Evolutionary conservation across 2,797 vertebrate species (phyloP).

Genomic region (Zalophus californianus): DNA sequence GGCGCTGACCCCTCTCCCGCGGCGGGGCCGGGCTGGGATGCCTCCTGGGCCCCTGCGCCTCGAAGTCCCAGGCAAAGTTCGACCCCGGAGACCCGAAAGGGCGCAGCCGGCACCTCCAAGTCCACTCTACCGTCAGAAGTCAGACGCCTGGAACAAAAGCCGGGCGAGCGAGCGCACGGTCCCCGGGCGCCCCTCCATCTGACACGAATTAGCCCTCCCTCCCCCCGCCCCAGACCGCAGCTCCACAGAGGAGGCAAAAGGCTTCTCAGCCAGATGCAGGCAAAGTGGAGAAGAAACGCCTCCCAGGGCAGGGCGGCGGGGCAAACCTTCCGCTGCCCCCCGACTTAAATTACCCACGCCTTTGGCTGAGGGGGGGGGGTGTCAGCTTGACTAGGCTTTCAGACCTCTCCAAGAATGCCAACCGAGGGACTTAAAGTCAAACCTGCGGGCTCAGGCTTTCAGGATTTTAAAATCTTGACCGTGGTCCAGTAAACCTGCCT

Average conservation of each 20-base stretch:
- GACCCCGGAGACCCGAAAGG: constrained; percentile 18
- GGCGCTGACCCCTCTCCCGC: not conserved
- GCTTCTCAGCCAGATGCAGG: constrained; percentile 49
- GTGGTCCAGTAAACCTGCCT: not conserved
- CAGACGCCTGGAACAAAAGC: constrained; percentile 54
- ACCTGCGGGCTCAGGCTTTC: not conserved
- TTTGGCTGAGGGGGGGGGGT: not conserved
- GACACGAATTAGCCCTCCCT: constrained; percentile 61
- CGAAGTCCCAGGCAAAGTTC: not conserved
- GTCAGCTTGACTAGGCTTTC: constrained; percentile 10
- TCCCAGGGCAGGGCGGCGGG: constrained; percentile 14
- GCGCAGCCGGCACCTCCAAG: not conserved
- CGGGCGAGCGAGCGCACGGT: constrained; percentile 33
- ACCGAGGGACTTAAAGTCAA: rapidly evolving
- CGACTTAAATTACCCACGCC: constrained; percentile 17
- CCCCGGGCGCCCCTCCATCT: constrained; percentile 63
- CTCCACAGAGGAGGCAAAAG: not conserved
- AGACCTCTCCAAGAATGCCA: constrained; percentile 28
- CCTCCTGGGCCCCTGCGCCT: not conserved
- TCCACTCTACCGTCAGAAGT: constrained; percentile 49
- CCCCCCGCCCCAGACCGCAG: constrained; percentile 50
- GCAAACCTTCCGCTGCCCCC: not conserved
- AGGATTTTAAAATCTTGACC: constrained; percentile 36
- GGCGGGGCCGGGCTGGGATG: not conserved
- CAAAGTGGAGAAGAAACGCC: constrained; percentile 47